Evolutionary conservation across 1,140 invertebrate genomes (phyloP), one percentile per base, ranked within the genome.

Genomic region (Rhopalosiphum maidis): DNA sequence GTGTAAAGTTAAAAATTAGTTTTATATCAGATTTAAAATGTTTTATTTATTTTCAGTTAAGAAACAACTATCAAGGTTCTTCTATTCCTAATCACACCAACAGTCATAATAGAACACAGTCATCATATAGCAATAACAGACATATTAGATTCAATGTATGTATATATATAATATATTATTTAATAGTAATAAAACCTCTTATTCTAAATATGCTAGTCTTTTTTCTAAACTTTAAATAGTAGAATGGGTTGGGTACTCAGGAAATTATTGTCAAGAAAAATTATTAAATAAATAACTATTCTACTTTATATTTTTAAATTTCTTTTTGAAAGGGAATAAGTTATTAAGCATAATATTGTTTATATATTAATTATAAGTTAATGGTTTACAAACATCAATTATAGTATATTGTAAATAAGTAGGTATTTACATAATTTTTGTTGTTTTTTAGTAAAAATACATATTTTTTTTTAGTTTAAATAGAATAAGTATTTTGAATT

Each of bases 141-240:
- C 18, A 18, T 77, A 48, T 11, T 43, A n/a, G 46, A 21, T 82
- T 77, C 35, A 91, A 91, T 77, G 90, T 91, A 91, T n/a, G 55
- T 91, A 91, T 82, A 46, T 25, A 90, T 55, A 41, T 6, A 55
- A 54, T 23, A 55, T 55, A 55, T 55, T 55, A 54, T 48, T 46
- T 30, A 77, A 77, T 77, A 77, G 30, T 5, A 77, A 77, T 77
- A 77, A 77, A n/a, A 77, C 30, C 30, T 77, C 11, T n/a, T 18
- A n/a, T 77, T 77, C 5, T 18, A 77, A n/a, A 3, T n/a, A 68
- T 68, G 9, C 11, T 68, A 77, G 60, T n/a, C 1, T n/a, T 77
- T 68, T 2, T n/a, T 60, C 30, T 68, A 68, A 4, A 15, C 11
- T n/a, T 15, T 15, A n/a, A n/a, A 68, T 30, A n/a, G 11, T 15